Evolutionary conservation across 2,888 invertebrate genomes (phyloP), one percentile per base, ranked within the genome.

Genomic region (Anodontia alba): DNA sequence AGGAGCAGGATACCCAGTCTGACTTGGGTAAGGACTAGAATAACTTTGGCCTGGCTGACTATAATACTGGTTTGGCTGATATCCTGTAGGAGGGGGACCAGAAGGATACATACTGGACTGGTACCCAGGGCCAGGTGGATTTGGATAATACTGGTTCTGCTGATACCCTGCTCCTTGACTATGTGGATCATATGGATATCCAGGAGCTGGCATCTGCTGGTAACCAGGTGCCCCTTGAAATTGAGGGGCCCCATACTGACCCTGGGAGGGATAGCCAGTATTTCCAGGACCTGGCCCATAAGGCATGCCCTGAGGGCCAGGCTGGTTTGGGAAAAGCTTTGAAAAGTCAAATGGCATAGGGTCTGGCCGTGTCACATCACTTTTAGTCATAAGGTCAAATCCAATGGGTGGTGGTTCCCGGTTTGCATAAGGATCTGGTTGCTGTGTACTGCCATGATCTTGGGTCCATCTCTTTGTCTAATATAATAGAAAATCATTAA

Each of bases 321-420:
- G 67, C 15, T n/a, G 38, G 49, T 29, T 36, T 2, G 80, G 75
- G 33, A 36, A 51, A 43, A 38, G 57, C 26, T 57, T 49, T 26
- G 54, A 46, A 66, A 71, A 78, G 68, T 80, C 73, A 20, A 70
- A 70, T n/a, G 80, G 76, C 29, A 66, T 29, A 12, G 49, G 70
- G 54, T 74, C 67, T 36, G 72, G 72, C n/a, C 76, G 38, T 42
- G 72, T 80, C 36, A 74, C 62, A 46, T 81, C 81, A 54, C 72
- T 17, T 83, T 83, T 83, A 26, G 67, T 42, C 43, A 86, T 81
- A 29, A 77, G 76, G 68, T 86, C 83, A 83, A 86, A 86, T 23
- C 86, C 86, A 26, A 86, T 31, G n/a, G 83, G 75, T 31, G 80
- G 86, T 10, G 83, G 83, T 15, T 79, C 78, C 36, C 69, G 71